Evolutionary conservation across 2,797 vertebrate species (phyloP), one percentile per base, ranked within the genome.

Genomic region (Emydoidea blandingii): DNA sequence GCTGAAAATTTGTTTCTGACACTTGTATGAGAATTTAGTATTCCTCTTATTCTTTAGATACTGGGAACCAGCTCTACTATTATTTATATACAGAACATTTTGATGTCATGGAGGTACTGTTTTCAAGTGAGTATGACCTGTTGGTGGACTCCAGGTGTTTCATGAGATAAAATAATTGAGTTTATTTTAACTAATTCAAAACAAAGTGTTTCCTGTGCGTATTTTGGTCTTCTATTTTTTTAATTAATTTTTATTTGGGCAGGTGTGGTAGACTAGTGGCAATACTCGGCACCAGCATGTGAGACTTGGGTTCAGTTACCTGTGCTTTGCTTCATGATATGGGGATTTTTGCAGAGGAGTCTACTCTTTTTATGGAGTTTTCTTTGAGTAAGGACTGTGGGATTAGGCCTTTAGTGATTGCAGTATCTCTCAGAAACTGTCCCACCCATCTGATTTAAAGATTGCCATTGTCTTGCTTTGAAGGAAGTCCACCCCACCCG

Each of bases 401-500:
- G n/a, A 68, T 21, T 37, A 83, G 16, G n/a, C 9, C 85, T 90
- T 49, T 41, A 83, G 29, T 53, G 80, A 18, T 25, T 88, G 59
- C 74, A 2, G 1, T 19, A 27, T 81, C 90, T 44, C 29, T 6
- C 53, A 79, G n/a, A 90, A 19, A 12, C 53, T 92, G 47, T 52
- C 8, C 49, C 87, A 54, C 91, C 53, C 4, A n/a, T 44, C 50
- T 87, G 12, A 74, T 74, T 31, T 92, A 79, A 91, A 82, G 25
- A 52, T 52, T 92, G 10, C 79, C 88, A 79, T 74, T 49, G 44
- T 72, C n/a, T 72, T 41, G 5, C 25, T 47, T 49, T 78, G 44
- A 78, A 78, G 44, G 12, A 25, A 49, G 15, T 47, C 62, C 68
- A 11, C n/a, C 19, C 4, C 34, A 18, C 68, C 9, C 7, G 2